Evolutionary conservation across 2,888 invertebrate genomes (phyloP), one percentile per base, ranked within the genome.

Genomic region (Rhabditoides inermis): DNA sequence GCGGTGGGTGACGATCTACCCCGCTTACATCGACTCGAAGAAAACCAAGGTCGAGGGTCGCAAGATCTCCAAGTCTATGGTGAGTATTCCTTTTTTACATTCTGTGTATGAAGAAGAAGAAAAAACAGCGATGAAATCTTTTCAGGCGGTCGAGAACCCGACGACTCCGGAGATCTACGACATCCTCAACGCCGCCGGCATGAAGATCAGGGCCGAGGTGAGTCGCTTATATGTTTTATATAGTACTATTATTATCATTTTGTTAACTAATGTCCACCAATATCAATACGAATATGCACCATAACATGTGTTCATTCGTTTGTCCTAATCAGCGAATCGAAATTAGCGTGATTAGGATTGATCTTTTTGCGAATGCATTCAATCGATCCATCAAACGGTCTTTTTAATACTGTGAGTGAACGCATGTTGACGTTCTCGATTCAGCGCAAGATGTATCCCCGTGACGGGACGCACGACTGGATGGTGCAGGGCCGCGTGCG

Each of bases 91-190:
- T 39, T 32, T 25, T 23, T 26, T 2, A 10, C 10, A 26, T 45
- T 26, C 15, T 27, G 20, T 7, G 40, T 40, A 40, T 12, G 40
- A 1, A 12, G 18, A 18, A 40, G 40, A 40, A 40, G 18, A 18
- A 18, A 15, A 18, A 40, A 10, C 1, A 10, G 20, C 20, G 10
- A 18, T 40, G 15, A n/a, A 5, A 26, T 30, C 30, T 4, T 72
- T 75, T 25, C 65, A 82, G 81, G 90, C 89, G 77, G 87, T 95
- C 0, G 91, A 94, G 69, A 91, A 92, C 78, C 98, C 98, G 15
- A 90, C 90, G 0, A 87, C 87, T 77, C 85, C 87, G 70, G 98
- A 98, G 80, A 94, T 98, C 58, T 83, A 88, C 60, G 94, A 95
- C 81, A 90, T 94, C 2, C 80, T 94, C 46, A 84, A 87, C 10